Evolutionary conservation across 30 jellyfish, hydroid and myxozoan species (phyloP).

Genomic region (Aurelia aurita complex sp. Pacific): DNA sequence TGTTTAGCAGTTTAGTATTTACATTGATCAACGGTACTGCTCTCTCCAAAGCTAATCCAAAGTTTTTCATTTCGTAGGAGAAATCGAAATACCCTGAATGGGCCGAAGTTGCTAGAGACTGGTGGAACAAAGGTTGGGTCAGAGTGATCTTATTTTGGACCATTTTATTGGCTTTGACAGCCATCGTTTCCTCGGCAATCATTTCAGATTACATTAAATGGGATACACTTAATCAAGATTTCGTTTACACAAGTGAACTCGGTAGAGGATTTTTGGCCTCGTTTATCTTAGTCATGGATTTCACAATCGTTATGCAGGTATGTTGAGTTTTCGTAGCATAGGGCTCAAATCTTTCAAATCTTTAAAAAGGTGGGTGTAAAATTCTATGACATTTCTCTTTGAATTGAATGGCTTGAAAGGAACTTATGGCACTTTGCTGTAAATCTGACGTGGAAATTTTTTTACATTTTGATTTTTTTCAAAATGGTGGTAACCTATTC

Average conservation of each 20-base stretch:
- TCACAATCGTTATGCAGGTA: constrained; percentile 94
- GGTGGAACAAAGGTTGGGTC: constrained; percentile 94
- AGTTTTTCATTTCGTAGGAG: constrained; percentile 35
- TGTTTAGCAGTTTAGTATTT: too few relatives aligned
- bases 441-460: too few relatives aligned
- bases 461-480: too few relatives aligned
- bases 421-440: too few relatives aligned
- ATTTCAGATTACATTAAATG: constrained; percentile 73
- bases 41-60: too few relatives aligned
- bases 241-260: constrained; percentile 87
- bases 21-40: background rate
- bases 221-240: constrained; percentile 82
- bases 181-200: constrained; percentile 75
- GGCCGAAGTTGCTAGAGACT: constrained; percentile 57
- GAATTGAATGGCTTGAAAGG: too few relatives aligned
- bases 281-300: constrained; percentile 86
- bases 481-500: too few relatives aligned
- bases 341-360: too few relatives aligned
- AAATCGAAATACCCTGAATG: constrained; percentile 62
- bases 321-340: background rate
- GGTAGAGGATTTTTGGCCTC: constrained; percentile 94
- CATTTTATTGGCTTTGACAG: constrained; percentile 66
- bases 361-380: too few relatives aligned
- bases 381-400: too few relatives aligned
- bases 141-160: constrained; percentile 87